Evolutionary conservation across 2,888 invertebrate genomes (phyloP).

Genomic region (Tipula unca): DNA sequence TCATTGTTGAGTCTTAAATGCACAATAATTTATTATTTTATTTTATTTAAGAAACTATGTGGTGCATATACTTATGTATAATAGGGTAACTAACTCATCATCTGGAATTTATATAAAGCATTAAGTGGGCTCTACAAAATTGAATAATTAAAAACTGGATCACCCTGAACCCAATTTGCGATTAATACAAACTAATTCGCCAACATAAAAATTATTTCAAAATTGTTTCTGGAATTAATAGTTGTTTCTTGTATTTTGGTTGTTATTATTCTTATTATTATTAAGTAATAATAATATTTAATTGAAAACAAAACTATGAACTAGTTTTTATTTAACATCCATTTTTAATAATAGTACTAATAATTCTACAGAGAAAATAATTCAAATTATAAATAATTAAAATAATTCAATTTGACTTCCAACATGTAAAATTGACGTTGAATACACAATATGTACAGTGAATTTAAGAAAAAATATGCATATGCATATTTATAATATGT

Average conservation of each 20-base stretch:
- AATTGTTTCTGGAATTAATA: background rate
- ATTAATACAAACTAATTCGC: background rate
- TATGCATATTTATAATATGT: too few species aligned
- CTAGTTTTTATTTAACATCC: background rate
- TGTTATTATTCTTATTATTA: background rate
- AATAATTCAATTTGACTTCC: background rate
- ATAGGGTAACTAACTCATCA: background rate
- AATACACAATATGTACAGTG: background rate
- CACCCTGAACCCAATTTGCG: background rate
- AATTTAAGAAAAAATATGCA: background rate
- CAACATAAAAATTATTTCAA: background rate
- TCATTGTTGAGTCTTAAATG: background rate
- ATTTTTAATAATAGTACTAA: background rate
- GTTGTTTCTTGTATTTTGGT: background rate
- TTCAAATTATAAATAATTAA: background rate
- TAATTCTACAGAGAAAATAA: background rate
- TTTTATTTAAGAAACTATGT: background rate
- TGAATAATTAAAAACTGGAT: background rate
- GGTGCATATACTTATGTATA: background rate
- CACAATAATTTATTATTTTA: background rate
- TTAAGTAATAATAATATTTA: background rate
- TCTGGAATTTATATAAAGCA: background rate
- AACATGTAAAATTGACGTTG: background rate
- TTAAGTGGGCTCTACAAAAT: background rate
- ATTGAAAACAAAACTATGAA: background rate